These are phyloP conservation scores for Orius insidiosus DNA, from an alignment of 1,140 invertebrate genomes.

Conservation along the genomic window DNA sequence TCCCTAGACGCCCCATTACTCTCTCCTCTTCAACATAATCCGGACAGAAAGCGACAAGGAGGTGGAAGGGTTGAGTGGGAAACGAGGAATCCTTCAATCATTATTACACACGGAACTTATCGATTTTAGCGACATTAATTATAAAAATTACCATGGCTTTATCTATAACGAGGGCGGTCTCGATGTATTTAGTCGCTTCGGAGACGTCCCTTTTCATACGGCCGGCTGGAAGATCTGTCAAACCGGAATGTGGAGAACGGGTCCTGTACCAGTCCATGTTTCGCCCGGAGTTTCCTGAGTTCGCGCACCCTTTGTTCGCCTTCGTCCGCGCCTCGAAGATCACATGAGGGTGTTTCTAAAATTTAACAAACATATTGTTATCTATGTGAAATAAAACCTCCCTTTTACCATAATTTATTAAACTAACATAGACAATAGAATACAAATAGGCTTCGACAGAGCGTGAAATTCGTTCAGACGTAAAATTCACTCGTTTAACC, in stretches of 20 bases:
- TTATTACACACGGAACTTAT: not conserved
- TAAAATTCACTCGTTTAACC: no score
- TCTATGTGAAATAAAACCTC: not conserved
- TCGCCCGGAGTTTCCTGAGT: constrained; percentile 58
- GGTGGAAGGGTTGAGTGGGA: not conserved
- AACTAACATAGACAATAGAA: no score
- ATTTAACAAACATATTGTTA: constrained; percentile 20
- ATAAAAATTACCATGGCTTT: constrained; percentile 80
- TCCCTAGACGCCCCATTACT: not conserved
- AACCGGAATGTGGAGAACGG: constrained; percentile 38
- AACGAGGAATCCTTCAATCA: not conserved
- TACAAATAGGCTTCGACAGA: no score
- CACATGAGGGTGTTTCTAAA: constrained; percentile 91
- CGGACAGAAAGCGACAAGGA: constrained; percentile 2
- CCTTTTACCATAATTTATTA: no score
- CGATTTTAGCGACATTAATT: not conserved
- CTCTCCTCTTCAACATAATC: not conserved
- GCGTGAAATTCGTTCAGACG: no score
- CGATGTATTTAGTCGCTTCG: constrained; percentile 79
- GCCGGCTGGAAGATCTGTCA: no score
- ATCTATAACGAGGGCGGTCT: constrained; percentile 80
- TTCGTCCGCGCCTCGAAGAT: constrained; percentile 80
- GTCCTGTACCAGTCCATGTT: constrained; percentile 40
- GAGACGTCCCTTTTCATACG: constrained; percentile 39
- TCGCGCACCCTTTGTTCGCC: constrained; percentile 73